A percentile compares a stretch with the other conserved stretches of the same genome.
phyloP scores from a whole-genome alignment of 2,888 invertebrate genomes.

The Pachymerium ferrugineum region DNA sequence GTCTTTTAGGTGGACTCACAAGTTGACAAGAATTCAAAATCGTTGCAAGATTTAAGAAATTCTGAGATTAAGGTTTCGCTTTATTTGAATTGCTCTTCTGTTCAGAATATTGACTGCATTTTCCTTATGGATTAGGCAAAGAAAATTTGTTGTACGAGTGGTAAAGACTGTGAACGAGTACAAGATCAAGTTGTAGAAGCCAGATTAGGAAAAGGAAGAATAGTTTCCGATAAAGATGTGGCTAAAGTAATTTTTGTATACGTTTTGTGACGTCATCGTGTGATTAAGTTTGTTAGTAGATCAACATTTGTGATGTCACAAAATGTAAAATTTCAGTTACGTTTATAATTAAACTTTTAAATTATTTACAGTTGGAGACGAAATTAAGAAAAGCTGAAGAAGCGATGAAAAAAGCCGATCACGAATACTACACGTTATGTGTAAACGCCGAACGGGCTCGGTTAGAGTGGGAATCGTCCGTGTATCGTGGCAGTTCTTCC shows the following conservation, averaged over 20 bases:
- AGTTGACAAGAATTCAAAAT: constrained; percentile 78
- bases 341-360: constrained; percentile 11
- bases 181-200: constrained; percentile 61
- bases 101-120: not conserved
- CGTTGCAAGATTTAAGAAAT: constrained; percentile 74
- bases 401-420: constrained; percentile 82
- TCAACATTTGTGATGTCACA: too few species aligned
- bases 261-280: not conserved
- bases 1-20: constrained; percentile 51
- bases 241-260: constrained; percentile 51
- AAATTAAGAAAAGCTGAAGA: constrained; percentile 86
- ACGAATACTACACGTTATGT: constrained; percentile 86
- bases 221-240: constrained; percentile 55
- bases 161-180: constrained; percentile 84
- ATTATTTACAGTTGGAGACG: constrained; percentile 62
- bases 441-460: constrained; percentile 83
- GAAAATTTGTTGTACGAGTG: constrained; percentile 77
- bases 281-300: too few species aligned
- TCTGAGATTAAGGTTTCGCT: constrained; percentile 70
- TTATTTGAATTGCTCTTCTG: not conserved
- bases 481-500: constrained; percentile 76
- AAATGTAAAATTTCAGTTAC: too few species aligned
- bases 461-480: constrained; percentile 86
- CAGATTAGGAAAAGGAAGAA: constrained; percentile 49
- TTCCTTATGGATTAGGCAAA: constrained; percentile 55